Evolutionary conservation across 2,113 vertebrate genomes (phyloP).

Genomic region (Emberiza fucata): DNA sequence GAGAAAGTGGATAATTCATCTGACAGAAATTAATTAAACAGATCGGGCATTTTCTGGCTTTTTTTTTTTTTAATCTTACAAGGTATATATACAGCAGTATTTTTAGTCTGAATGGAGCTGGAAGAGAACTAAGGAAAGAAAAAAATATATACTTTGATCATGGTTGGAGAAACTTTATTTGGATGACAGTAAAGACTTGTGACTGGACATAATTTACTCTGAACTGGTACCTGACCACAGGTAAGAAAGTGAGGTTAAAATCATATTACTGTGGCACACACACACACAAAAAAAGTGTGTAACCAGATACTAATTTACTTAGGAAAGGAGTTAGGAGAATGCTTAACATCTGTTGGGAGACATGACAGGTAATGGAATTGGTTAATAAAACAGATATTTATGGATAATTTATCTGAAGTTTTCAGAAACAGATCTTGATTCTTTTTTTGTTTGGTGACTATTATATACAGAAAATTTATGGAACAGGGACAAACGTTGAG

Average conservation of each 20-base stretch:
- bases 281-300: not conserved
- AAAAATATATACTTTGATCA: not conserved
- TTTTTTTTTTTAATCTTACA: not conserved
- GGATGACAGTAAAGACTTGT: not conserved
- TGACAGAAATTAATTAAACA: not conserved
- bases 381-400: constrained; percentile 40
- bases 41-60: fast-evolving
- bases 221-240: not conserved
- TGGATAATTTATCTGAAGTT: not conserved
- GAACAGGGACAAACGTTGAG: not conserved
- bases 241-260: not conserved
- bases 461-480: not conserved
- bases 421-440: not conserved
- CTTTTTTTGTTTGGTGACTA: not conserved
- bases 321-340: not conserved
- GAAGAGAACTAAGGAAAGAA: not conserved
- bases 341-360: not conserved
- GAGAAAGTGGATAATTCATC: not conserved
- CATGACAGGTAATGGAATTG: not conserved
- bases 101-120: not conserved
- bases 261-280: not conserved
- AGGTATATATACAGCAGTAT: not conserved
- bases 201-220: not conserved
- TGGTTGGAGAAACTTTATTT: not conserved
- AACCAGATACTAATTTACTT: not conserved